phyloP scores from a whole-genome alignment of 2,888 invertebrate genomes.

The Ormyrus nitidulus region DNA sequence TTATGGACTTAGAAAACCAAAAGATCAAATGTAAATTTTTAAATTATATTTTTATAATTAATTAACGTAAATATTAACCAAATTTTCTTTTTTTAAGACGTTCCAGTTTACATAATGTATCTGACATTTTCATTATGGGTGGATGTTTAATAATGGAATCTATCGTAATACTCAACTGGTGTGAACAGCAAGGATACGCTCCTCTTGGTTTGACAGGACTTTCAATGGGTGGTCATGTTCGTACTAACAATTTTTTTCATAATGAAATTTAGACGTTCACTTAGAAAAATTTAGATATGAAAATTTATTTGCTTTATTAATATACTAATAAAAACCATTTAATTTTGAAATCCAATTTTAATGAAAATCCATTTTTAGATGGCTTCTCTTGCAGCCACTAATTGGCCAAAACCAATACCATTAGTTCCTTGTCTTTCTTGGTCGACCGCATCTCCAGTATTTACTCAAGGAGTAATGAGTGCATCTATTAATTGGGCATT shows the following conservation, averaged over 20 bases:
- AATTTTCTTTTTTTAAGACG: slow-evolving; percentile 78
- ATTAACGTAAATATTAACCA: slow-evolving; percentile 11
- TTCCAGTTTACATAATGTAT: slow-evolving; percentile 94
- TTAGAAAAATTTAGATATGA: not conserved
- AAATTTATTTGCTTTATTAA: slow-evolving; percentile 2
- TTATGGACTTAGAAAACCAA: slow-evolving; percentile 92
- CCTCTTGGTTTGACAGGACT: slow-evolving; percentile 96
- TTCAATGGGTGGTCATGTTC: slow-evolving; percentile 98
- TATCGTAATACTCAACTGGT: slow-evolving; percentile 94
- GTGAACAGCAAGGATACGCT: slow-evolving; percentile 91
- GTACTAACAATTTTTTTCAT: slow-evolving; percentile 69
- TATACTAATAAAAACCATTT: slow-evolving; percentile 13
- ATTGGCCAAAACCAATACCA: slow-evolving; percentile 95
- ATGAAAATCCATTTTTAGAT: slow-evolving; percentile 83
- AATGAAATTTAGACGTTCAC: not conserved
- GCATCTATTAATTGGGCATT: slow-evolving; percentile 96
- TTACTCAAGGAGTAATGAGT: slow-evolving; percentile 97
- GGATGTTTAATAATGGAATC: slow-evolving; percentile 96
- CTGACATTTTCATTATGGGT: slow-evolving; percentile 99
- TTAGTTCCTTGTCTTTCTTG: slow-evolving; percentile 97
- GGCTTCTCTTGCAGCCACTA: slow-evolving; percentile 97
- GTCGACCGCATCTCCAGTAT: slow-evolving; percentile 97
- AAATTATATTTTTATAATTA: slow-evolving; percentile 49
- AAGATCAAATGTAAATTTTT: slow-evolving; percentile 85
- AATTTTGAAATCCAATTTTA: slow-evolving; percentile 8